A percentile compares a stretch with the other conserved stretches of the same genome.
These are phyloP conservation scores for Diadumene lineata DNA, from an alignment of 92 coral and sea anemone genomes.

Conservation along the genomic window DNA sequence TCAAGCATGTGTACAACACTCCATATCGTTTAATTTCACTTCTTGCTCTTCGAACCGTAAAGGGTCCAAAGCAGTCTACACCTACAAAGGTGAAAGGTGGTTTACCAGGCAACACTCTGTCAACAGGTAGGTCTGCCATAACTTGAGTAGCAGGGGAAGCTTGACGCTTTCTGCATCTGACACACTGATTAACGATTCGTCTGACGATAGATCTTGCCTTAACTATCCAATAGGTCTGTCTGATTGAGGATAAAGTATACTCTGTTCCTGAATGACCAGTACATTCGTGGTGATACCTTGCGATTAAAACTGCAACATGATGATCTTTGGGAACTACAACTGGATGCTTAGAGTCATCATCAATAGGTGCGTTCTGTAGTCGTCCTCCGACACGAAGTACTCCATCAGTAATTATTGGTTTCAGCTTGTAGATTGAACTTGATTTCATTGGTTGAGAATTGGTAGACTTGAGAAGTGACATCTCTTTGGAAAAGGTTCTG, in stretches of 20 bases:
- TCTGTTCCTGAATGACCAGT: conserved; percentile 43
- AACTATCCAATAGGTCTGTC: not conserved
- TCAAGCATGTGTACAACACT: conserved; percentile 5
- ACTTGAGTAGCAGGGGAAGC: not conserved
- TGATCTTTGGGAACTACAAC: conserved; percentile 30
- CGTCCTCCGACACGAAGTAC: conserved; percentile 48
- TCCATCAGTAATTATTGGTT: conserved; percentile 27
- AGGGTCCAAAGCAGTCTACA: conserved; percentile 7
- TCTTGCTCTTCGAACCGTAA: conserved; percentile 5
- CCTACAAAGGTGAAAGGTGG: conserved; percentile 1
- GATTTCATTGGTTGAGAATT: conserved; percentile 14
- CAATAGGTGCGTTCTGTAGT: conserved; percentile 33
- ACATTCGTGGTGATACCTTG: conserved; percentile 26
- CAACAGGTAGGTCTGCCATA: conserved; percentile 6
- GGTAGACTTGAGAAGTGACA: conserved; percentile 7
- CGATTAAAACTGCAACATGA: conserved; percentile 35
- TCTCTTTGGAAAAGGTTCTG: conserved; percentile 42
- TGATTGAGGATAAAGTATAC: conserved; percentile 27
- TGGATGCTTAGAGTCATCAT: conserved; percentile 14
- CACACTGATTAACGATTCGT: not conserved
- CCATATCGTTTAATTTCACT: conserved; percentile 11
- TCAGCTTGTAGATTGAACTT: conserved; percentile 41
- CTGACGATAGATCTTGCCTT: conserved; percentile 4
- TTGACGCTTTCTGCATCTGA: conserved; percentile 2
- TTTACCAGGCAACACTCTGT: not conserved